A percentile compares a stretch with the other conserved stretches of the same genome.
phyloP scores from a whole-genome alignment of 2,113 vertebrate genomes.

The Callopanchax toddi region DNA sequence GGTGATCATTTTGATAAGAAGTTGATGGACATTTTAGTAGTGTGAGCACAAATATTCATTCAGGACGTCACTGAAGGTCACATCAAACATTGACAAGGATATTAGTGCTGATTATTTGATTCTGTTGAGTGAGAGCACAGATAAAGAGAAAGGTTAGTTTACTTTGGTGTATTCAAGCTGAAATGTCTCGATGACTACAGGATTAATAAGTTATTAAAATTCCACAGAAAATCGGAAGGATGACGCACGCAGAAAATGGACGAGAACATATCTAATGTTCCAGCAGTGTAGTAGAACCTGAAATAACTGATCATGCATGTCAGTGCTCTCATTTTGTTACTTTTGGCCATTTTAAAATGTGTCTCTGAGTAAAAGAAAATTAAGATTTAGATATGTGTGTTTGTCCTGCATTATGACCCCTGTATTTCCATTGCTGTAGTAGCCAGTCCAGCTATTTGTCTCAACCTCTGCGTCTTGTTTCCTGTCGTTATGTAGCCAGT shows the following conservation, averaged over 20 bases:
- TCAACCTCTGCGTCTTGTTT: background rate
- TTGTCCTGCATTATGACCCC: too few species aligned
- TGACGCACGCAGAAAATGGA: background rate
- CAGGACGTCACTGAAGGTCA: constrained; percentile 17
- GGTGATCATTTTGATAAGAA: background rate
- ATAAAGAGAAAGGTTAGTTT: constrained; percentile 5
- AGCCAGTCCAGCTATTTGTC: background rate
- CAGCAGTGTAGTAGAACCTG: background rate
- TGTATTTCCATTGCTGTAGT: background rate
- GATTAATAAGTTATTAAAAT: constrained; percentile 46
- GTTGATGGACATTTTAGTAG: background rate
- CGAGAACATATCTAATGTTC: too few species aligned
- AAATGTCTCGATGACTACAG: background rate
- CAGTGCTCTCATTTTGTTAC: background rate
- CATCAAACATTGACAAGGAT: constrained; percentile 24
- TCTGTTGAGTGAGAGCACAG: background rate
- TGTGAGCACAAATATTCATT: background rate
- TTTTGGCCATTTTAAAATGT: constrained; percentile 1
- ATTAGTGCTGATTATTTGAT: constrained; percentile 15
- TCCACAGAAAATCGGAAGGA: background rate
- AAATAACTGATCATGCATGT: background rate
- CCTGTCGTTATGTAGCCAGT: background rate
- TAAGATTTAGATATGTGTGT: too few species aligned
- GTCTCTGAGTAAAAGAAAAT: background rate
- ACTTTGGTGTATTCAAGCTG: background rate